phyloP scores from a whole-genome alignment of 2,113 vertebrate genomes.

The Phalacrocorax pelagicus region DNA sequence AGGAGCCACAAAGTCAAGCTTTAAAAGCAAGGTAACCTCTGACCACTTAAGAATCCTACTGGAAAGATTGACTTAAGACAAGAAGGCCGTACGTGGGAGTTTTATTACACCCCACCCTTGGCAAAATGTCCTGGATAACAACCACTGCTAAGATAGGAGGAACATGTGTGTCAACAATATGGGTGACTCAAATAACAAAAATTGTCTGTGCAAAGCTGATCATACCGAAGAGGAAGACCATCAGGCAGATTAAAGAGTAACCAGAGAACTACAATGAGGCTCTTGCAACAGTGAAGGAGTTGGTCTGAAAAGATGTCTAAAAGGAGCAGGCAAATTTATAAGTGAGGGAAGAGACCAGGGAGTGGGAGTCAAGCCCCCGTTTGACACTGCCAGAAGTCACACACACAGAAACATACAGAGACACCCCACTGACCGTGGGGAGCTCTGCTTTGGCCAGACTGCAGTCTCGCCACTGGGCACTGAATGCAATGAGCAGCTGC shows the following conservation, averaged over 20 bases:
- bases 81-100: not conserved
- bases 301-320: not conserved
- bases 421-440: not conserved
- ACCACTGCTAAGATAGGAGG: not conserved
- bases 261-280: not conserved
- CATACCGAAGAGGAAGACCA: not conserved
- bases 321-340: not conserved
- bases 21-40: not conserved
- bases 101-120: not conserved
- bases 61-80: not conserved
- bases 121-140: not conserved
- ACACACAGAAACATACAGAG: not conserved
- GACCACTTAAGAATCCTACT: not conserved
- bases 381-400: not conserved
- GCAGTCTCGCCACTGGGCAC: rapidly evolving
- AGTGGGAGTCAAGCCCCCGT: not conserved
- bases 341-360: not conserved
- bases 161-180: not conserved
- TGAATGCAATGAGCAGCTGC: not conserved
- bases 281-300: not conserved
- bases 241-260: not conserved
- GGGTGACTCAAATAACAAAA: not conserved
- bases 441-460: not conserved
- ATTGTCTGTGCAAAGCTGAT: not conserved
- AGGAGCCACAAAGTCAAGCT: not conserved